phyloP scores from a whole-genome alignment of 2,113 vertebrate genomes.

The Microcebus murinus region DNA sequence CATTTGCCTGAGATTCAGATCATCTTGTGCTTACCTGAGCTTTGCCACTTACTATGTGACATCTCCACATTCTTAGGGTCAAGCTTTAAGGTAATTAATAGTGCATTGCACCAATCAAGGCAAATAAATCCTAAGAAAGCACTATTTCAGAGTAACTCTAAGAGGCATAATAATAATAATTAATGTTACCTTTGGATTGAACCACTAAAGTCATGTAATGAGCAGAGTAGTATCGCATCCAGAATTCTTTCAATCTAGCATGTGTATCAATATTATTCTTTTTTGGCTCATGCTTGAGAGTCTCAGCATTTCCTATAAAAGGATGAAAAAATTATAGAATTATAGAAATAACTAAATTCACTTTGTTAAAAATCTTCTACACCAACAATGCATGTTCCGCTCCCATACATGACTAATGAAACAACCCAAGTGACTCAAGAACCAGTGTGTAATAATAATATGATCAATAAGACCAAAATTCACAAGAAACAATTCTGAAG shows the following conservation, averaged over 20 bases:
- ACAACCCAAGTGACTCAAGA: constrained; percentile 34
- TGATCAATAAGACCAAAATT: constrained; percentile 46
- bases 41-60: background rate
- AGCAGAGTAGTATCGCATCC: constrained; percentile 95
- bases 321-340: constrained; percentile 11
- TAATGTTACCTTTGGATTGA: constrained; percentile 94
- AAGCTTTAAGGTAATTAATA: constrained; percentile 32
- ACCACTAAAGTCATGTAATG: constrained; percentile 97
- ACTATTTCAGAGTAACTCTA: constrained; percentile 32
- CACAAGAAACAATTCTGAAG: constrained; percentile 44
- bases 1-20: constrained; percentile 12
- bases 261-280: constrained; percentile 94
- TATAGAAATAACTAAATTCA: constrained; percentile 26
- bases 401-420: constrained; percentile 7
- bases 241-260: constrained; percentile 92
- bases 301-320: constrained; percentile 94
- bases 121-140: constrained; percentile 30
- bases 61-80: constrained; percentile 20
- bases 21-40: background rate
- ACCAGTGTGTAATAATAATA: background rate
- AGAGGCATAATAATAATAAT: background rate
- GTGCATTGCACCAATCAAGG: background rate
- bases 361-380: constrained; percentile 25
- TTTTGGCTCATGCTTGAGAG: constrained; percentile 93
- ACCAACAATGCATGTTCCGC: background rate